These are phyloP conservation scores for Hirudo medicinalis DNA, from an alignment of 1,140 invertebrate genomes.

Conservation along the genomic window DNA sequence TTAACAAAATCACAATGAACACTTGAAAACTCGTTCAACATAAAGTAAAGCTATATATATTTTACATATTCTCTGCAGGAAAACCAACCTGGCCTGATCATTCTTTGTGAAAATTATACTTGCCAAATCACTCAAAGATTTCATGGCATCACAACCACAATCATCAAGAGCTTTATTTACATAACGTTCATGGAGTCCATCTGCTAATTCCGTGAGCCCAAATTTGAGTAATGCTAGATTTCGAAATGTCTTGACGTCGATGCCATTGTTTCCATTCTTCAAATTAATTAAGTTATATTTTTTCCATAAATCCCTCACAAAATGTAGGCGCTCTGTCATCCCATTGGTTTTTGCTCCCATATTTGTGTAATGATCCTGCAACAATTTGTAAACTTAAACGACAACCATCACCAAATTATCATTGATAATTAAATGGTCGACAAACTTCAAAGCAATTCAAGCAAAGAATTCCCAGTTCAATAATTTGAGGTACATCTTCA, in stretches of 20 bases:
- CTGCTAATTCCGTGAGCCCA: too few relatives aligned
- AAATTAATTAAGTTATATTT: slow-evolving; percentile 23
- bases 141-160: too few relatives aligned
- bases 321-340: slow-evolving; percentile 18
- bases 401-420: background rate
- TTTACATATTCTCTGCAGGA: too few relatives aligned
- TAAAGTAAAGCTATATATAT: too few relatives aligned
- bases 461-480: slow-evolving; percentile 26
- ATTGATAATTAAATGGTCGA: slow-evolving; percentile 2
- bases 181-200: too few relatives aligned
- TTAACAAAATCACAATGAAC: too few relatives aligned
- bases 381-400: background rate
- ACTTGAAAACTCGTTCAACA: too few relatives aligned
- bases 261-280: slow-evolving; percentile 22
- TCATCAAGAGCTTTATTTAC: too few relatives aligned
- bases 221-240: too few relatives aligned
- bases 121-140: too few relatives aligned
- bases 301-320: slow-evolving; percentile 16
- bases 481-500: slow-evolving; percentile 5
- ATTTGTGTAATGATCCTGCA: slow-evolving; percentile 21
- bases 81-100: too few relatives aligned
- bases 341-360: slow-evolving; percentile 24
- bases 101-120: too few relatives aligned
- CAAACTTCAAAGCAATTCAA: slow-evolving; percentile 31
- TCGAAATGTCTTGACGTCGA: background rate